Evolutionary conservation across 2,888 invertebrate species (phyloP), one percentile per base, ranked within the genome.

Genomic region (Ommatoiulus sabulosus): DNA sequence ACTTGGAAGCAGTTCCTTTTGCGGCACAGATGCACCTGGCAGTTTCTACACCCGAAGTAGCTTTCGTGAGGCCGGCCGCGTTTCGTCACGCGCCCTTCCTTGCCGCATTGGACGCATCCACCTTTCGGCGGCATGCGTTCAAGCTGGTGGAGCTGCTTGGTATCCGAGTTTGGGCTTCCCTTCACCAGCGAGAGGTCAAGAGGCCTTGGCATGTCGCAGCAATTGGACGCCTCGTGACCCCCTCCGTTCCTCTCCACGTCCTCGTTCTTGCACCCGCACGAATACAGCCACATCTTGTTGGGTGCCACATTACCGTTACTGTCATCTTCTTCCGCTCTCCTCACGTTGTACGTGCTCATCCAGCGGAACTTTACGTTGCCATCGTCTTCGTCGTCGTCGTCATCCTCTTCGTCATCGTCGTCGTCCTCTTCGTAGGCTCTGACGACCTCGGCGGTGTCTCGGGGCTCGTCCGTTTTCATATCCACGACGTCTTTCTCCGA

Each of bases 21-120:
- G 44, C 89, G 48, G 88, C 88, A 89, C 44, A 89, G 86, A 87
- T 90, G 89, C 44, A 89, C 89, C 43, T 85, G 63, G 87, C 90
- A 90, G 35, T 57, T 52, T 52, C 89, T 57, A 43, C 90, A 90
- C 3, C 90, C 90, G 43, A 90, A 90, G 84, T 90, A 90, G 85
- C 89, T 89, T 57, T 90, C 90, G 52, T 90, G 90, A 15, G 90
- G 90, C 80, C 90, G 57, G 15, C 90, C 90, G 12, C 90, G 84
- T 87, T 90, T 90, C 6, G 90, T 90, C 20, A 90, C 88, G 15
- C 90, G 88, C 48, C 90, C 89, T 84, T 90, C 90, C n/a, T 89
- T 87, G 10, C 90, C 90, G 72, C 90, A 90, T 84, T 90, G 90
- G 3, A 90, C 90, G 86, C 90, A 90, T 15, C 90, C 90, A 17